Conservation (phyloP, 2,797 vertebrate species). For the Myotis myotis region DNA sequence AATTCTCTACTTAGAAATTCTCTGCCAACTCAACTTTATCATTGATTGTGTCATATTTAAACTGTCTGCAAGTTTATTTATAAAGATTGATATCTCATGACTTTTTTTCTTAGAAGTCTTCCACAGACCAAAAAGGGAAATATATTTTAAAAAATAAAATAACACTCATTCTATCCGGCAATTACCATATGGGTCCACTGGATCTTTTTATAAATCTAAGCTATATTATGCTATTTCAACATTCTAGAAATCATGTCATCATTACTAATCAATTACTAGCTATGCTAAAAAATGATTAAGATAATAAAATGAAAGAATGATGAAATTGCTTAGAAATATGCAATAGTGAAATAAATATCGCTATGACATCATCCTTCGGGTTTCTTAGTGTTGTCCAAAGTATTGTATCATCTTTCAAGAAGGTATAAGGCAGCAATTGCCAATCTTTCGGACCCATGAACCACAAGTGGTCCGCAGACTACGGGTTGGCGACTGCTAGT, state of each 20-base stretch:
- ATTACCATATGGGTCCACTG: neutral
- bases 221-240: neutral
- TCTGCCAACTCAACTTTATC: constrained; percentile 47
- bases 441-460: no score
- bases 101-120: neutral
- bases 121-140: constrained; percentile 41
- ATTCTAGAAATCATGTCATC: constrained; percentile 16
- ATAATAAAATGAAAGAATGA: neutral
- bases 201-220: constrained; percentile 39
- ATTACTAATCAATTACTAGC: neutral
- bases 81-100: neutral
- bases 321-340: neutral
- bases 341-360: neutral
- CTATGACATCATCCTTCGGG: neutral
- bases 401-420: neutral
- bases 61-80: constrained; percentile 26
- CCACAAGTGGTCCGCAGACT: no score
- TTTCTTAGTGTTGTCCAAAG: neutral
- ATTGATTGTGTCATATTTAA: constrained; percentile 51
- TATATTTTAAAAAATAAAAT: constrained; percentile 7
- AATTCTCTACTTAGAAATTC: constrained; percentile 50
- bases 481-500: no score
- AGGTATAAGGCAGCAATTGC: neutral
- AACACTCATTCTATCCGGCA: constrained; percentile 33
- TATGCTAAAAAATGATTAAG: neutral